Evolutionary conservation across 2,888 invertebrate species (phyloP).

Genomic region (Drosophila infuscata): DNA sequence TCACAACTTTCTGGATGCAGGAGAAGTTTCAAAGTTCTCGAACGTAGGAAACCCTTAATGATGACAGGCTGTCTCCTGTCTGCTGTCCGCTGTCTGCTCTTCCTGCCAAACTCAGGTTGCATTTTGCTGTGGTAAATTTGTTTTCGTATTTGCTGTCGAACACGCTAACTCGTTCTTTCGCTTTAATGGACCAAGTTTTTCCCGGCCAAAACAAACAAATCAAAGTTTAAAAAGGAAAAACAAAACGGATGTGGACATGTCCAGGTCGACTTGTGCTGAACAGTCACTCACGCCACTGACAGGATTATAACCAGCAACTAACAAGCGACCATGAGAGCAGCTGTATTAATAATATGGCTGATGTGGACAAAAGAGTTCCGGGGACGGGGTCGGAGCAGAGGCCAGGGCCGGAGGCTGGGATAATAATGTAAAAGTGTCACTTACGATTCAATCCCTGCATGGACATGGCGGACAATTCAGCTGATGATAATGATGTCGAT

Average conservation of each 20-base stretch:
- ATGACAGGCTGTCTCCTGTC: conserved; percentile 20
- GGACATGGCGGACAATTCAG: conserved; percentile 78
- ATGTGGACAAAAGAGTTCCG: background rate
- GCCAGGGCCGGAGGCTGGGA: conserved; percentile 14
- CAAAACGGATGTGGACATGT: conserved; percentile 31
- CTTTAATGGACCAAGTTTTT: conserved; percentile 60
- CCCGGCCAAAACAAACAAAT: conserved; percentile 69
- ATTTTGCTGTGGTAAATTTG: conserved; percentile 45
- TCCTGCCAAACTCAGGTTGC: conserved; percentile 46
- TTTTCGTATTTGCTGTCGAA: conserved; percentile 34
- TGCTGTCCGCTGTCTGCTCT: background rate
- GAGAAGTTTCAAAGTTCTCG: conserved; percentile 29
- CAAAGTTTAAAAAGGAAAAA: conserved; percentile 54
- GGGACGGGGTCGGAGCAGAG: background rate
- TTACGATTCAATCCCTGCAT: conserved; percentile 84
- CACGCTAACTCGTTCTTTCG: conserved; percentile 43
- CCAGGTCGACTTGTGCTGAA: conserved; percentile 20
- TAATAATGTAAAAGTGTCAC: conserved; percentile 69
- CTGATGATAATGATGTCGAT: conserved; percentile 60
- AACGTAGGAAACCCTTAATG: conserved; percentile 51
- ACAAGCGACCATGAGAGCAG: conserved; percentile 43
- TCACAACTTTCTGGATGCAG: conserved; percentile 14
- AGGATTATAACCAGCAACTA: conserved; percentile 54
- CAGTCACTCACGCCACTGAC: conserved; percentile 41
- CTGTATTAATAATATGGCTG: conserved; percentile 36